Percentiles rank a stretch among this genome's conserved stretches.
phyloP scores from a whole-genome alignment of 2,797 vertebrate genomes.

The Pseudomugil gertrudae region DNA sequence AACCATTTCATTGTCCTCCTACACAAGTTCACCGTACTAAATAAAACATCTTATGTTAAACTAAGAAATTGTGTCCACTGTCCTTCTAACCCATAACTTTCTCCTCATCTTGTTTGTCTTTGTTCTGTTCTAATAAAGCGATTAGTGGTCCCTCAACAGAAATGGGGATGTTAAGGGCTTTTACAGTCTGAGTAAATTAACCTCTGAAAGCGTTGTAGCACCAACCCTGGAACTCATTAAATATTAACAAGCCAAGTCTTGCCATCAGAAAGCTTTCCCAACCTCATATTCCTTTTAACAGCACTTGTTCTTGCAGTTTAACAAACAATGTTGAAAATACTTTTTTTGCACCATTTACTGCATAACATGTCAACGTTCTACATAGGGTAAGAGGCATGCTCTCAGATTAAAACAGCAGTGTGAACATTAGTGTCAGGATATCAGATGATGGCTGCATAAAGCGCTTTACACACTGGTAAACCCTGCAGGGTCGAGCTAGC shows the following conservation, averaged over 20 bases:
- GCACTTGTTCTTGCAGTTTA: background rate
- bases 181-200: conserved; percentile 27
- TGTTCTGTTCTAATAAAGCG: conserved; percentile 13
- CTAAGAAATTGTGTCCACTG: background rate
- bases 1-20: no score
- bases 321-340: conserved; percentile 1
- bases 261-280: conserved; percentile 7
- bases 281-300: conserved; percentile 6
- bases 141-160: background rate
- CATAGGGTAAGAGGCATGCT: conserved; percentile 24
- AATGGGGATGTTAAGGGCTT: conserved; percentile 12
- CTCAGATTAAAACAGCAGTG: conserved; percentile 56
- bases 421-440: conserved; percentile 53
- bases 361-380: conserved; percentile 10
- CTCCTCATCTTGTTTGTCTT: background rate
- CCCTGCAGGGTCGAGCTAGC: conserved; percentile 44
- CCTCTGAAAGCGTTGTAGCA: conserved; percentile 15
- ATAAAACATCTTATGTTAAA: background rate
- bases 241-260: conserved; percentile 32
- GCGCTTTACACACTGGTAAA: conserved; percentile 52
- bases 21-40: no score
- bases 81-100: background rate
- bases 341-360: conserved; percentile 1
- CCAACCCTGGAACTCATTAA: conserved; percentile 29
- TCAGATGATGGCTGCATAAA: conserved; percentile 49